Base-by-base conservation (phyloP, 2,888 invertebrate genomes). In the Anoplius nigerrimus region DNA sequence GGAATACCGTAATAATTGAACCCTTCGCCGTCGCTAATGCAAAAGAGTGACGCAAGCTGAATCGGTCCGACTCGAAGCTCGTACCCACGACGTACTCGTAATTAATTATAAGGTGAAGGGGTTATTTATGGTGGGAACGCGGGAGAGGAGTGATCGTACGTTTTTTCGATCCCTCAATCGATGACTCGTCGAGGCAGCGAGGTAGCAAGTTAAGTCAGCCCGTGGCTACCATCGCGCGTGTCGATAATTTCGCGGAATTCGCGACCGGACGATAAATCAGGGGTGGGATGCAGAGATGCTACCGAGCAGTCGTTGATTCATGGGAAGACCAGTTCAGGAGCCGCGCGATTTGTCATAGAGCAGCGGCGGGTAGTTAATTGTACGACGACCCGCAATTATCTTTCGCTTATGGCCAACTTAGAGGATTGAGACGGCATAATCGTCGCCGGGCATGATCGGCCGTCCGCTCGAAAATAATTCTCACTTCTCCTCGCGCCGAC, bases 291-390 rank as follows among this genome's bases (percentile, higher is more conserved):
- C 78, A 78, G 74, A 82, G 74, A 51, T 57, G 69, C 66, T 61
- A n/a, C n/a, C n/a, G n/a, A n/a, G 57, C 60, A 57, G 55, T 62
- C 22, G 20, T 59, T 53, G 24, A 13, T 61, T 53, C 77, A 76
- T 81, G 82, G 81, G 79, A 84, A 81, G 73, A 70, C 70, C 66
- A 27, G 70, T 62, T 63, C 54, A 13, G 51, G n/a, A 48, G 48
- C 48, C 16, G 16, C 5, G 16, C 75, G 81, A 85, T 85, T 84
- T 85, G 84, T 85, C 85, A 82, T 83, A 82, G 76, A 71, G 66
- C 52, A 62, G 63, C 63, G 18, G 15, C 46, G 48, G 51, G 18
- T 62, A 45, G 73, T 72, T 83, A 81, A 85, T 84, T 81, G 78
- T 76, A 72, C 43, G 65, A 65, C 59, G 68, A 34, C 58, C 69